phyloP scores from a whole-genome alignment of 1,140 invertebrate genomes.

The Brachionus paranguensis region DNA sequence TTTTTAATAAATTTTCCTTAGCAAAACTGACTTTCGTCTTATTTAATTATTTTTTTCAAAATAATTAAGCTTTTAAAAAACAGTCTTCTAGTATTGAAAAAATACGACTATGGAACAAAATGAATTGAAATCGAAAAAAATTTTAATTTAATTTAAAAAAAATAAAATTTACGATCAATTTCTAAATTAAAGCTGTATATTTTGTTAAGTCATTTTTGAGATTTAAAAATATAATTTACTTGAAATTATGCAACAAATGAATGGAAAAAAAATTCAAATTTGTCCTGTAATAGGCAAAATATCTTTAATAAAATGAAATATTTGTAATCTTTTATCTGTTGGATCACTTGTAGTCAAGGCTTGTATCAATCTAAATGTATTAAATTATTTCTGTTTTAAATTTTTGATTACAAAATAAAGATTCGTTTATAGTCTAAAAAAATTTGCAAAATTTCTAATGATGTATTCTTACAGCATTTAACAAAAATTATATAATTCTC shows the following conservation, averaged over 20 bases:
- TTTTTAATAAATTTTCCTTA: too few species aligned
- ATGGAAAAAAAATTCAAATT: not conserved
- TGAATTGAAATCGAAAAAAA: too few species aligned
- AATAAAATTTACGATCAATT: too few species aligned
- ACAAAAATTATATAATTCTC: conserved; percentile 3
- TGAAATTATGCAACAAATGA: not conserved
- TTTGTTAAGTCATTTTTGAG: not conserved
- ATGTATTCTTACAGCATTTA: conserved; percentile 24
- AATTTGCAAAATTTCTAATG: not conserved
- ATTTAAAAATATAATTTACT: not conserved
- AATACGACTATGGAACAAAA: too few species aligned
- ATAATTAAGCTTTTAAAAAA: too few species aligned
- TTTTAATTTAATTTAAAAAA: too few species aligned
- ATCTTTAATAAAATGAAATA: not conserved
- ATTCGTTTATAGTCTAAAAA: not conserved
- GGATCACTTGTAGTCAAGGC: not conserved
- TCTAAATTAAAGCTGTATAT: not conserved
- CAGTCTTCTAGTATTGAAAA: too few species aligned
- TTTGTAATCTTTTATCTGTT: not conserved
- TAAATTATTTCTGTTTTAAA: not conserved
- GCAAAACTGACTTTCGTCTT: too few species aligned
- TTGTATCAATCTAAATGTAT: not conserved
- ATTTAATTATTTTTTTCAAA: too few species aligned
- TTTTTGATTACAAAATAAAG: not conserved
- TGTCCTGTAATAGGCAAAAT: not conserved